A percentile compares a stretch with the other conserved stretches of the same genome.
Conservation (phyloP, 1,140 invertebrate species). For the Phenacoccus solenopsis region DNA sequence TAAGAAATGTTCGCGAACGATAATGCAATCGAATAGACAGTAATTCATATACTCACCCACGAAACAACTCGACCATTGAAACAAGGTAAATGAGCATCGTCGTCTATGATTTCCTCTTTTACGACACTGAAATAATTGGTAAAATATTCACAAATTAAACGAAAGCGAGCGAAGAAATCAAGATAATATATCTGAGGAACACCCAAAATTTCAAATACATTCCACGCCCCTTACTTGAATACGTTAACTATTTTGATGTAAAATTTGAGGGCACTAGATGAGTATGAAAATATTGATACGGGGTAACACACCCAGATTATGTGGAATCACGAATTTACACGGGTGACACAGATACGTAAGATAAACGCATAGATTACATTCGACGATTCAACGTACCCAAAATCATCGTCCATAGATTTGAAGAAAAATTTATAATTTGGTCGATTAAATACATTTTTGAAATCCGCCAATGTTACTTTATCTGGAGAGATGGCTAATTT, state of each 20-base stretch:
- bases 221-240: not conserved
- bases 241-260: no score
- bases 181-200: no score
- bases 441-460: slow-evolving; percentile 95
- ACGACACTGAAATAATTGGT: slow-evolving; percentile 56
- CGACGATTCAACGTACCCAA: slow-evolving; percentile 52
- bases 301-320: no score
- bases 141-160: no score
- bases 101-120: slow-evolving; percentile 96
- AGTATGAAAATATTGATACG: no score
- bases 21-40: not conserved
- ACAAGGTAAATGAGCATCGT: slow-evolving; percentile 86
- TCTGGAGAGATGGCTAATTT: slow-evolving; percentile 91
- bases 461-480: slow-evolving; percentile 89
- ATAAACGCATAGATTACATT: no score
- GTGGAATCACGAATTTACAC: no score
- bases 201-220: slow-evolving; percentile 23
- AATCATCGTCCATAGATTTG: slow-evolving; percentile 98
- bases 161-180: no score
- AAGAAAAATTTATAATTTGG: slow-evolving; percentile 97
- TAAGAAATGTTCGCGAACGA: slow-evolving; percentile 20
- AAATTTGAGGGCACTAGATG: no score
- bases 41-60: slow-evolving; percentile 53
- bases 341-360: no score
- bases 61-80: slow-evolving; percentile 95